Evolutionary conservation across 1,140 invertebrate genomes (phyloP).

Genomic region (Macrotrachela quadricornifera): DNA sequence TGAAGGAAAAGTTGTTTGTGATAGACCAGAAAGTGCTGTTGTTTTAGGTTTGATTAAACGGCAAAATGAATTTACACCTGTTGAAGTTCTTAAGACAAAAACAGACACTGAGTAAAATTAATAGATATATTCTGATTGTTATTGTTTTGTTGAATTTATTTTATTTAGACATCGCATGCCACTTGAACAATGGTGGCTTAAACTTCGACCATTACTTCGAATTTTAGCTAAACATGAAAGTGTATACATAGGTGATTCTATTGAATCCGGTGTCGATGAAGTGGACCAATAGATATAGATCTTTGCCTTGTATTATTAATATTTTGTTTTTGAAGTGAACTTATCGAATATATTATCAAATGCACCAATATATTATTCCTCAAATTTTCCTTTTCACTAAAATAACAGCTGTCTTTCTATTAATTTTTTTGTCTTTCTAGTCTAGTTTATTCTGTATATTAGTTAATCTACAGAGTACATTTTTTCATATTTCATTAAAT

Average conservation of each 20-base stretch:
- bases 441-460: no score
- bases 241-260: conserved; percentile 58
- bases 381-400: no score
- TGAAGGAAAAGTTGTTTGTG: background rate
- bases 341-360: no score
- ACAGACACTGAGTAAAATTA: conserved; percentile 58
- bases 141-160: background rate
- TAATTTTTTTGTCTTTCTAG: no score
- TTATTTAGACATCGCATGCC: conserved; percentile 60
- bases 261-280: background rate
- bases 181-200: conserved; percentile 90
- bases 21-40: background rate
- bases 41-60: conserved; percentile 54
- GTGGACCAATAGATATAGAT: no score
- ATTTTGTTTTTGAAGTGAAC: no score
- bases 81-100: conserved; percentile 54
- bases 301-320: no score
- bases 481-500: no score
- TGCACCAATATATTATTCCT: no score
- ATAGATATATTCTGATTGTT: background rate
- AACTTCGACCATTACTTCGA: conserved; percentile 70
- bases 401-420: no score
- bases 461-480: no score
- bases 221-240: conserved; percentile 91
- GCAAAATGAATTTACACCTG: conserved; percentile 68